Percentiles rank a stretch among this genome's conserved stretches.
Evolutionary conservation across 2,113 vertebrate genomes (phyloP).

Genomic region (Merops nubicus): DNA sequence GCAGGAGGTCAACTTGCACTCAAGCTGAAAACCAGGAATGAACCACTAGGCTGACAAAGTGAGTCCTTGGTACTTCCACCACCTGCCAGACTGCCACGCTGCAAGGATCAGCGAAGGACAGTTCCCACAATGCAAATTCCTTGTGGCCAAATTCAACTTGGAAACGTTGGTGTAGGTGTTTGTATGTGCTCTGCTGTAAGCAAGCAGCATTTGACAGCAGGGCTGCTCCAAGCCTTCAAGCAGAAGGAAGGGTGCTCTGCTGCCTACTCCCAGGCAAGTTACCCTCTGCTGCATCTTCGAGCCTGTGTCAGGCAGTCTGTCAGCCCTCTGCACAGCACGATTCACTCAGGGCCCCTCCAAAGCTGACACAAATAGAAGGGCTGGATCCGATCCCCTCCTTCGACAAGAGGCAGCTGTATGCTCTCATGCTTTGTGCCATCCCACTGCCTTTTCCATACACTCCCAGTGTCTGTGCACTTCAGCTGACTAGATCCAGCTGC

Average conservation of each 20-base stretch:
- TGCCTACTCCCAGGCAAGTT: not conserved
- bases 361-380: not conserved
- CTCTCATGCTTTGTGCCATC: not conserved
- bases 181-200: not conserved
- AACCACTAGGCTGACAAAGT: not conserved
- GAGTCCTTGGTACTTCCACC: not conserved
- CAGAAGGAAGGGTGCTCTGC: not conserved
- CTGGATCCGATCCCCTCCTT: not conserved
- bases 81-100: not conserved
- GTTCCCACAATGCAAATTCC: not conserved
- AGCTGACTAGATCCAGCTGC: not conserved
- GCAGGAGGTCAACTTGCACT: not conserved
- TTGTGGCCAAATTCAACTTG: not conserved
- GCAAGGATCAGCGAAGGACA: not conserved
- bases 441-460: not conserved
- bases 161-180: accelerated
- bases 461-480: not conserved
- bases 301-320: not conserved
- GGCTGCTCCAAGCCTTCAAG: not conserved
- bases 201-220: not conserved
- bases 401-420: not conserved
- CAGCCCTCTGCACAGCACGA: not conserved
- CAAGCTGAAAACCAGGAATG: not conserved
- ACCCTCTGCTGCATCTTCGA: not conserved
- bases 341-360: not conserved